Base-by-base conservation (phyloP, 2,113 vertebrate species). In the Myodes glareolus region DNA sequence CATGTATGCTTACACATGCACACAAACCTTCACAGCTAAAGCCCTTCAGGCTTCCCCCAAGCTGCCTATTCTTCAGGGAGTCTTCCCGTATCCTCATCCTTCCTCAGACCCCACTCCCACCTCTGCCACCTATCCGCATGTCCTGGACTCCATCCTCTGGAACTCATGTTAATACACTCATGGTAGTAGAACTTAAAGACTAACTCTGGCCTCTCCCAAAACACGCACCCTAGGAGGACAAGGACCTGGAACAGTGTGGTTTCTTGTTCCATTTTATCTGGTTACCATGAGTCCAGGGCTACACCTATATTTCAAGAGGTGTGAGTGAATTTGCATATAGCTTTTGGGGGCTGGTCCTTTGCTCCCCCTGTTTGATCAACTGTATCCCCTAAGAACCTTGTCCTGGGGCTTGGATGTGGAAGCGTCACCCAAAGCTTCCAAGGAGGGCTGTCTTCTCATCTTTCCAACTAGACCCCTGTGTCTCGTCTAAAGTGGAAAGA, bases 21-120 rank as follows among this genome's bases (percentile, higher is more conserved):
- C 21, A 85, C 76, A 80, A 33, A 39, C 9, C 65, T 42, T 47
- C 73, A 29, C 50, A 42, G 25, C 58, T 12, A 61, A 42, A 21
- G 7, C 36, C 23, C 70, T 50, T 2, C 33, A 39, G 36, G 72
- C 7, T n/a, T 39, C 42, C 29, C 55, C 6, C n/a, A 33, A 45
- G 31, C 7, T 3, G 5, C 13, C 68, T 19, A 25, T 72, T 31
- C 70, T 31, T 29, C 7, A 0, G 9, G 16, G 27, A 76, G 39
- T 55, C 25, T 55, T 65, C 78, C n/a, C 27, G 16, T 23, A 21
- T 12, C 58, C 31, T 47, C 50, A 78, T 29, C 13, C 50, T 31
- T 19, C 3, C n/a, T 2, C 23, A 0, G 4, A 33, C 11, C 65
- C 61, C 19, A 8, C 42, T 61, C 16, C 39, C 27, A 61, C 5